A percentile compares a stretch with the other conserved stretches of the same genome.
Evolutionary conservation across 2,113 vertebrate species (phyloP).

Genomic region (Diadophis punctatus): DNA sequence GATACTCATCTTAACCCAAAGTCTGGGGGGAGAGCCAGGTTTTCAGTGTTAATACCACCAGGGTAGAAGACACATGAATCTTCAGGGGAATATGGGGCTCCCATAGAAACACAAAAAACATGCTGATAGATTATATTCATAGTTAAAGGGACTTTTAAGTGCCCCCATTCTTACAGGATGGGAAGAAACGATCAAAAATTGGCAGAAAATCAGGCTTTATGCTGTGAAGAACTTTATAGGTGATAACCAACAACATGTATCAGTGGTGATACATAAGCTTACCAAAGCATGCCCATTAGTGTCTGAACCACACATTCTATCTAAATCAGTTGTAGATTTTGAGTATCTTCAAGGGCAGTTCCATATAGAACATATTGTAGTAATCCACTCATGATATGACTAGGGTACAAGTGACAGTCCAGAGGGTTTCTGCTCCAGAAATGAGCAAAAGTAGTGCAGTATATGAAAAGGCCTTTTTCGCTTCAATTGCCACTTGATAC

Average conservation of each 20-base stretch:
- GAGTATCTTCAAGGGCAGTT: background rate
- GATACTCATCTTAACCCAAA: background rate
- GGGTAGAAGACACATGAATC: background rate
- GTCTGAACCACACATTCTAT: background rate
- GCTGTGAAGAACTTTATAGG: background rate
- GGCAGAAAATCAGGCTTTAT: background rate
- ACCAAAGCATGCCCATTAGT: background rate
- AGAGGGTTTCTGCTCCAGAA: background rate
- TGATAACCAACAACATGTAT: background rate
- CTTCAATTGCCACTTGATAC: background rate
- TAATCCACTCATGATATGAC: background rate
- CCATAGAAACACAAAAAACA: background rate
- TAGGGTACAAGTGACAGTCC: background rate
- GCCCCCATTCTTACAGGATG: background rate
- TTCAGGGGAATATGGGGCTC: background rate
- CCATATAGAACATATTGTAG: background rate
- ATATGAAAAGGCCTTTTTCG: background rate
- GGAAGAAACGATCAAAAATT: background rate
- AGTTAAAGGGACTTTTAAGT: background rate
- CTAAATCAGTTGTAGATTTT: background rate
- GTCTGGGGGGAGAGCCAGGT: background rate
- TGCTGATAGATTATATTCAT: background rate
- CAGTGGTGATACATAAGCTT: background rate
- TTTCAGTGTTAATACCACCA: background rate
- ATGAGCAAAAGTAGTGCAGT: background rate